Conservation (phyloP, 2,113 vertebrate genomes). For the Microcebus lehilahytsara region DNA sequence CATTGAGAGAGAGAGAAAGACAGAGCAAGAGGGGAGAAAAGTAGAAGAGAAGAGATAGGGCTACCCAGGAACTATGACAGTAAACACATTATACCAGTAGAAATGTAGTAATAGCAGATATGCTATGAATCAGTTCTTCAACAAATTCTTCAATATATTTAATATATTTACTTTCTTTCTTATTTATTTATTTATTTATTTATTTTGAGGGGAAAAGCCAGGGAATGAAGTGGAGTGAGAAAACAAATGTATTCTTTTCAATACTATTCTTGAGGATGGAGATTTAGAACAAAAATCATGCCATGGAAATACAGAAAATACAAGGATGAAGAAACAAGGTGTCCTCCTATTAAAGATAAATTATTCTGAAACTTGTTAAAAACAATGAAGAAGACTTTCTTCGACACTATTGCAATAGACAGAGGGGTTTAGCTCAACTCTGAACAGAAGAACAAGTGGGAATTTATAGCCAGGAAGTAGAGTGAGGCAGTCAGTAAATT, state of each 20-base stretch:
- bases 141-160: background rate
- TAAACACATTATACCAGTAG: background rate
- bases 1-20: no score
- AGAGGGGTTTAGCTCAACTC: background rate
- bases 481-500: background rate
- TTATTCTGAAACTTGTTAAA: background rate
- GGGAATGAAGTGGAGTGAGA: background rate
- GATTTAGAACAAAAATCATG: background rate
- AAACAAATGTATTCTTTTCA: background rate
- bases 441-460: no score
- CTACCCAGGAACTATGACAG: background rate
- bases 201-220: background rate
- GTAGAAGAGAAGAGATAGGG: background rate
- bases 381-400: background rate
- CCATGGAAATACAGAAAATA: background rate
- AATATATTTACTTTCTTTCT: background rate
- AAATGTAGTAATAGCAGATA: background rate
- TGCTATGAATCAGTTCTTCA: background rate
- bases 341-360: background rate
- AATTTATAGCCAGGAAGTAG: background rate
- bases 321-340: background rate
- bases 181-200: background rate
- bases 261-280: background rate
- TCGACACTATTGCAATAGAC: background rate
- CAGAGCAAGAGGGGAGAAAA: background rate